These are phyloP conservation scores for Lordiphosa andalusiaca DNA, from an alignment of 2,888 invertebrate species.

Conservation along the genomic window DNA sequence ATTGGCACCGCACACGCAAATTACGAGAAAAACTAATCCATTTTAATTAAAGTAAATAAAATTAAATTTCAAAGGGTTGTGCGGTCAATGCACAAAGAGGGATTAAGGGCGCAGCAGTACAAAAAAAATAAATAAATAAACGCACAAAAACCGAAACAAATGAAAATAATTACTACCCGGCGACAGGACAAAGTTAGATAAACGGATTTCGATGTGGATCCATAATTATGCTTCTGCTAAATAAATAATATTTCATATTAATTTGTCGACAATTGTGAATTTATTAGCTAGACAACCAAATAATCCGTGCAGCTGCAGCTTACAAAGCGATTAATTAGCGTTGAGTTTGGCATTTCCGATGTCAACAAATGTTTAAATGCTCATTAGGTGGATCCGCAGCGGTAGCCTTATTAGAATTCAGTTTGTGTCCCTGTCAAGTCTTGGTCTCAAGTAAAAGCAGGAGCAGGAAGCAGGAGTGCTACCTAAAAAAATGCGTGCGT, in stretches of 20 bases:
- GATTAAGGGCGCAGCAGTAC: constrained; percentile 42
- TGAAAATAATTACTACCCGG: constrained; percentile 32
- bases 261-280: constrained; percentile 68
- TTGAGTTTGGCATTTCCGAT: constrained; percentile 39
- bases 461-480: constrained; percentile 34
- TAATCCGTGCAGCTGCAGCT: constrained; percentile 32
- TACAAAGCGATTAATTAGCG: constrained; percentile 66
- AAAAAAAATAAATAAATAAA: constrained; percentile 10
- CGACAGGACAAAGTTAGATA: constrained; percentile 42
- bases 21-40: constrained; percentile 54
- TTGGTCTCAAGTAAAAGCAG: constrained; percentile 60
- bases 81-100: constrained; percentile 34
- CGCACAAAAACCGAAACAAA: constrained; percentile 31
- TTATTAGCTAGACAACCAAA: constrained; percentile 48
- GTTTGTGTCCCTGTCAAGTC: constrained; percentile 44
- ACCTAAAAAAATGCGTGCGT: constrained; percentile 27
- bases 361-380: constrained; percentile 67
- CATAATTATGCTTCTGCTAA: constrained; percentile 54
- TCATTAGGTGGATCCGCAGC: constrained; percentile 49
- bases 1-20: constrained; percentile 37
- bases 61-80: constrained; percentile 52
- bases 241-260: constrained; percentile 61
- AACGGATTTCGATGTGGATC: constrained; percentile 53
- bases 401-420: constrained; percentile 59
- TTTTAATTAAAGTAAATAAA: constrained; percentile 71